phyloP scores from a whole-genome alignment of 2,888 invertebrate species.

The Perithous albicinctus region DNA sequence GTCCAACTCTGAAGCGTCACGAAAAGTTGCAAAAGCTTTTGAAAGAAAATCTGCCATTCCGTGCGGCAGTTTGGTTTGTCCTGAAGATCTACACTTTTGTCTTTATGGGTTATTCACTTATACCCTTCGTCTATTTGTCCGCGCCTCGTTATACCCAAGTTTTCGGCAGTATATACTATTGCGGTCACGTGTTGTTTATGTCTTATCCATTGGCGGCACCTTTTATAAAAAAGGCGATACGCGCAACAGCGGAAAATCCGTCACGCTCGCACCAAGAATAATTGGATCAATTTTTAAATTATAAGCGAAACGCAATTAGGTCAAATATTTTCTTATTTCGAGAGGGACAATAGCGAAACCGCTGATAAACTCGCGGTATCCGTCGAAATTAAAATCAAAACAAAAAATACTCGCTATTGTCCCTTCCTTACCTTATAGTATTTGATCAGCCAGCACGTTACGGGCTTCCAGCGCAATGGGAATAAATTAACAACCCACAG shows the following conservation, averaged over 20 bases:
- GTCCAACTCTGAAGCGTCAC: constrained; percentile 86
- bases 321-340: constrained; percentile 61
- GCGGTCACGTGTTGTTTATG: constrained; percentile 89
- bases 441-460: constrained; percentile 53
- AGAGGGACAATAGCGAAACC: constrained; percentile 2
- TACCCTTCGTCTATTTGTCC: constrained; percentile 90
- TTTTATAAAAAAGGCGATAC: constrained; percentile 78
- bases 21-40: constrained; percentile 85
- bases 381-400: constrained; percentile 4
- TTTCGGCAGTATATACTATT: constrained; percentile 88
- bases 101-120: constrained; percentile 93
- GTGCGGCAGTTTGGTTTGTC: constrained; percentile 86
- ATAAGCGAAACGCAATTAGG: constrained; percentile 35
- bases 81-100: constrained; percentile 91
- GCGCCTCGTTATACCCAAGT: constrained; percentile 89
- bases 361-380: neutral
- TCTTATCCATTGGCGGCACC: constrained; percentile 87
- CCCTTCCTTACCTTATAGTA: constrained; percentile 56
- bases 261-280: constrained; percentile 69
- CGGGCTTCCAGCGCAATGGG: constrained; percentile 58
- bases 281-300: constrained; percentile 32
- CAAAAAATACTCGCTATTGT: constrained; percentile 30
- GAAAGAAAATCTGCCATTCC: constrained; percentile 80
- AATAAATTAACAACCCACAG: constrained; percentile 9
- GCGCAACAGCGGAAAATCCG: constrained; percentile 63